Base-by-base conservation (phyloP, 1,140 invertebrate species). In the Melanaphis sacchari region DNA sequence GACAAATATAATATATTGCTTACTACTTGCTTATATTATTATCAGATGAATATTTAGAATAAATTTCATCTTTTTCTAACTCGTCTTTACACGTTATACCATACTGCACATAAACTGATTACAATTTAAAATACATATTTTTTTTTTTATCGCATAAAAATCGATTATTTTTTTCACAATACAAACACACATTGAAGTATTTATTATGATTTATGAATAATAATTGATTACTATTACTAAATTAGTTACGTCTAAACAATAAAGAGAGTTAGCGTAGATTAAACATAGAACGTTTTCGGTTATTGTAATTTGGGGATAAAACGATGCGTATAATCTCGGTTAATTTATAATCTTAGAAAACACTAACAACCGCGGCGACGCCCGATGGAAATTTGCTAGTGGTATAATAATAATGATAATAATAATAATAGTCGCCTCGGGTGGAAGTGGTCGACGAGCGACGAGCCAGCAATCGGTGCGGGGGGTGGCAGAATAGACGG, bases 261-360 rank as follows among this genome's bases (percentile, higher is more conserved):
- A n/a, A 76, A 76, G 59, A n/a, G 31, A 31, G 31, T 76, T n/a
- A 15, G 59, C 31, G n/a, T 36, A 76, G 36, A 76, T 76, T 76
- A n/a, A 76, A 76, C 59, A n/a, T n/a, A n/a, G 59, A 46, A 88
- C 85, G 43, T 88, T 49, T 49, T 40, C 11, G 54, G 40, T 90
- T 59, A 90, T 90, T 90, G 36, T 59, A 90, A 90, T 90, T 90
- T 59, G 88, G 9, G 52, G 36, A 90, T 38, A 59, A 90, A 59
- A 59, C 52, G 52, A 41, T 90, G 38, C 3, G 26, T 90, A 84
- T 84, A 90, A 59, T 90, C 49, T 40, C 8, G 36, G 49, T 54
- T 90, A 40, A 90, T 90, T 90, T 90, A 59, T 90, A 90, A 59
- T 26, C 38, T 22, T 24, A 18, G 46, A 90, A 52, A 88, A 46